A percentile compares a stretch with the other conserved stretches of the same genome.
Evolutionary conservation across 2,797 vertebrate genomes (phyloP).

Genomic region (Anabacerthia variegaticeps): DNA sequence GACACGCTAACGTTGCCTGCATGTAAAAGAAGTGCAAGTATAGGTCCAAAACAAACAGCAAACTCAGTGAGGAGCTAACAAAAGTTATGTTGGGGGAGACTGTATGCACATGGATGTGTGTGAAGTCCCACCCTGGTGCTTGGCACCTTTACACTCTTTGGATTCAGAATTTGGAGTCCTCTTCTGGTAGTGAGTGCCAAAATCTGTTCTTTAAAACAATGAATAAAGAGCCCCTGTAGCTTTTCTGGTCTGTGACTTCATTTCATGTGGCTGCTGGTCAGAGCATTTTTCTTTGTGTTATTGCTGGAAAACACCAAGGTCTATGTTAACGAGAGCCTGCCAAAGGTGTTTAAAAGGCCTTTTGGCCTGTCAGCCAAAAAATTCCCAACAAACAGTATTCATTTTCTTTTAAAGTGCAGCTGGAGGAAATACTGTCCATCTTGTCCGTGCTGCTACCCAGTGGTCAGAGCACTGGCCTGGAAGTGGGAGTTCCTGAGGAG

Average conservation of each 20-base stretch:
- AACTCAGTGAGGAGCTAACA: neutral
- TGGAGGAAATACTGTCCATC: neutral
- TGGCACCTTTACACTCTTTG: neutral
- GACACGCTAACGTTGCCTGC: neutral
- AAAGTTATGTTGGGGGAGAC: neutral
- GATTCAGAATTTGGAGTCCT: slow-evolving; percentile 10
- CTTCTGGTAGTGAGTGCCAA: neutral
- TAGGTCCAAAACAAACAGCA: neutral
- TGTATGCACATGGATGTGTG: neutral
- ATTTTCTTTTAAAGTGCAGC: neutral
- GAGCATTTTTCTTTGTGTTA: slow-evolving; percentile 46
- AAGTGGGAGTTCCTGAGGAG: slow-evolving; percentile 48
- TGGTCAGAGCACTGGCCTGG: neutral
- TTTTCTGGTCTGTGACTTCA: slow-evolving; percentile 28
- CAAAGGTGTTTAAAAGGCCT: slow-evolving; percentile 19
- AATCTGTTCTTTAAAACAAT: slow-evolving; percentile 36
- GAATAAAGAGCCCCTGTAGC: slow-evolving; percentile 26
- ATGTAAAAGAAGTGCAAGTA: neutral
- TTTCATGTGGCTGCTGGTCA: slow-evolving; percentile 26
- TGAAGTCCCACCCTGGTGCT: neutral
- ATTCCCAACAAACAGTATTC: neutral
- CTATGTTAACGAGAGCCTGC: neutral
- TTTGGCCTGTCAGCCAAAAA: slow-evolving; percentile 3
- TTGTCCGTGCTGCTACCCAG: neutral
- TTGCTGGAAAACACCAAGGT: slow-evolving; percentile 35